Evolutionary conservation across 2,888 invertebrate species (phyloP).

Genomic region (Lasioglossum leucozonium): DNA sequence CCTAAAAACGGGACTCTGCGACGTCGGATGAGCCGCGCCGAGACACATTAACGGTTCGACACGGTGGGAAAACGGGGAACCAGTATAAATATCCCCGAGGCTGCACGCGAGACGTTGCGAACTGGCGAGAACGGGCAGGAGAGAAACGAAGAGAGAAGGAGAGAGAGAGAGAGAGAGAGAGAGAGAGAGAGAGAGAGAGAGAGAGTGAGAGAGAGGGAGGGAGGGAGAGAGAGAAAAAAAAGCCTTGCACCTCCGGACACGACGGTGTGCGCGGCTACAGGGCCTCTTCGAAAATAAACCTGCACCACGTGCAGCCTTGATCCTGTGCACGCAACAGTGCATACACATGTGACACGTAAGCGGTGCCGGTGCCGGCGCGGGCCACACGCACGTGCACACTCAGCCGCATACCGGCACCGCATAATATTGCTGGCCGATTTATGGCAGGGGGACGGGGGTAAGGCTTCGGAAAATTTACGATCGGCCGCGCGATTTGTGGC

Average conservation of each 20-base stretch:
- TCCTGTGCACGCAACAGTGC: slow-evolving; percentile 70
- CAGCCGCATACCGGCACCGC: slow-evolving; percentile 36
- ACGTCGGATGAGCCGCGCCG: background rate
- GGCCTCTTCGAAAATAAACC: slow-evolving; percentile 69
- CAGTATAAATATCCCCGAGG: slow-evolving; percentile 66
- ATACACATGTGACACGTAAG: slow-evolving; percentile 50
- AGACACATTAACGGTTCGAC: slow-evolving; percentile 34
- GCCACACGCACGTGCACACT: slow-evolving; percentile 41
- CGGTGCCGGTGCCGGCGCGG: slow-evolving; percentile 9
- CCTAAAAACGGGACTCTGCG: slow-evolving; percentile 17
- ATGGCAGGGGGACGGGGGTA: slow-evolving; percentile 31
- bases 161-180: background rate
- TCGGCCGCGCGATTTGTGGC: slow-evolving; percentile 36
- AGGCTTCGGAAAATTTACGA: slow-evolving; percentile 57
- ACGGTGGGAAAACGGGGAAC: slow-evolving; percentile 50
- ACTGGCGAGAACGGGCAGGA: background rate
- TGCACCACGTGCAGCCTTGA: slow-evolving; percentile 71
- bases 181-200: background rate
- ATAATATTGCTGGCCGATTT: slow-evolving; percentile 65
- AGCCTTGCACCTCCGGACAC: slow-evolving; percentile 50
- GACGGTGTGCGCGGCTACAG: slow-evolving; percentile 41
- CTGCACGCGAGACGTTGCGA: slow-evolving; percentile 63
- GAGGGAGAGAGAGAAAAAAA: slow-evolving; percentile 35
- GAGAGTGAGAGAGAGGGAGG: background rate
- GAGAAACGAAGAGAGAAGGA: background rate